phyloP scores from a whole-genome alignment of 2,888 invertebrate genomes.

The Drosophila neoperkinsi region DNA sequence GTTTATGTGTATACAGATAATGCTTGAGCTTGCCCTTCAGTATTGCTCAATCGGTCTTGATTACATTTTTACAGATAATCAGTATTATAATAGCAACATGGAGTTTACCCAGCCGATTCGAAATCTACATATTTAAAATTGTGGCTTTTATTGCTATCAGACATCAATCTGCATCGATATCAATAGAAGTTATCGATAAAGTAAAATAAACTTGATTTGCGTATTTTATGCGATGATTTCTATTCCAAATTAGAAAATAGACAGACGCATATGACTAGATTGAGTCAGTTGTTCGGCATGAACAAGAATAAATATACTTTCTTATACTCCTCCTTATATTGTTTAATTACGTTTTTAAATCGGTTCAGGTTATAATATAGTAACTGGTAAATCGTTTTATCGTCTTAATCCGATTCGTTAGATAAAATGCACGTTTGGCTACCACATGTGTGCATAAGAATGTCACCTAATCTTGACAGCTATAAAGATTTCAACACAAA shows the following conservation, averaged over 20 bases:
- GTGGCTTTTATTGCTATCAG: background rate
- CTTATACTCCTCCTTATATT: background rate
- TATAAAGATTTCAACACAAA: conserved; percentile 1
- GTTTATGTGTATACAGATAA: background rate
- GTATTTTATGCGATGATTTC: background rate
- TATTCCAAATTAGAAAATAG: background rate
- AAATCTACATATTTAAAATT: background rate
- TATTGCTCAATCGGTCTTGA: background rate
- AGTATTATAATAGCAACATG: background rate
- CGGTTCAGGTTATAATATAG: background rate
- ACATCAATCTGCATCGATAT: background rate
- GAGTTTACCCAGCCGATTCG: background rate
- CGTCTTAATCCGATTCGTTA: background rate
- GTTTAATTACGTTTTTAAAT: background rate
- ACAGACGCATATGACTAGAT: background rate
- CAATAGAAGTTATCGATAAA: background rate
- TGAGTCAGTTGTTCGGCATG: too few species aligned
- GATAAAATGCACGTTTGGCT: background rate
- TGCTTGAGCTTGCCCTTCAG: background rate
- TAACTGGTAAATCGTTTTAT: background rate
- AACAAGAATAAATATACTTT: background rate
- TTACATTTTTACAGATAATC: background rate
- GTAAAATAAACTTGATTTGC: background rate
- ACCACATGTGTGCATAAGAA: background rate
- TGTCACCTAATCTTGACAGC: background rate